These are phyloP conservation scores for Ormyrus nitidulus DNA, from an alignment of 2,888 invertebrate genomes.

Conservation along the genomic window DNA sequence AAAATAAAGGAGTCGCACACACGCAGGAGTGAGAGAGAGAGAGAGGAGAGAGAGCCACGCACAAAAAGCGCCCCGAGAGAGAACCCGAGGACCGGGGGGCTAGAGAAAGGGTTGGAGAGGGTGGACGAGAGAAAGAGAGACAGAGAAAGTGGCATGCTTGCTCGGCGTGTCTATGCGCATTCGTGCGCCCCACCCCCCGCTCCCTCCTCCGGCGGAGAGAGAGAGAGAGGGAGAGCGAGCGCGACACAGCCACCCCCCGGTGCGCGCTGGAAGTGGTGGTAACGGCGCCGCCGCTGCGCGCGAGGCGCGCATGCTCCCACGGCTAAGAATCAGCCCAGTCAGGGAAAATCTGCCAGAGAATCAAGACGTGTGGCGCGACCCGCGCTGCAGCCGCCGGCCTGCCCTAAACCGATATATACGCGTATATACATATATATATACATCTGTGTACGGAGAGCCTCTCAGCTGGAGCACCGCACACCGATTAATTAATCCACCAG, in stretches of 20 bases:
- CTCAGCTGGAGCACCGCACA: conserved; percentile 9
- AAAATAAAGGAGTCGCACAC: too few relatives aligned
- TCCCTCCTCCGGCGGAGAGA: too few relatives aligned
- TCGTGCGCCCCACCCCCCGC: too few relatives aligned
- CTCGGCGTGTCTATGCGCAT: background rate
- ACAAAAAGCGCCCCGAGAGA: too few relatives aligned
- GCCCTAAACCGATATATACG: conserved; percentile 55
- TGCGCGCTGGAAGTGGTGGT: background rate
- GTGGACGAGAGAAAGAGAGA: too few relatives aligned
- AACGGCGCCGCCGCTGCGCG: conserved; percentile 55
- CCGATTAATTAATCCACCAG: background rate
- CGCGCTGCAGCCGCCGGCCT: conserved; percentile 32
- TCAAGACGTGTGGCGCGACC: conserved; percentile 68
- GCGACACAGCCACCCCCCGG: background rate
- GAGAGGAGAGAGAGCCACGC: too few relatives aligned
- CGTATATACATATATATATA: too few relatives aligned
- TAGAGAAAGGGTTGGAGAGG: too few relatives aligned
- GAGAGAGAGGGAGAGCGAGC: too few relatives aligned
- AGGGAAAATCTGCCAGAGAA: conserved; percentile 73
- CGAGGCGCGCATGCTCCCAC: conserved; percentile 73
- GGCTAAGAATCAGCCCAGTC: conserved; percentile 73
- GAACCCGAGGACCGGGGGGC: too few relatives aligned
- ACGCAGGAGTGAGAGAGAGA: too few relatives aligned
- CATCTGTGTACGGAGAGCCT: background rate
- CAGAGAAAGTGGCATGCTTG: background rate